Percentiles rank a stretch among this genome's conserved stretches.
phyloP scores from a whole-genome alignment of 2,797 vertebrate genomes.

The Carcharodon carcharias region DNA sequence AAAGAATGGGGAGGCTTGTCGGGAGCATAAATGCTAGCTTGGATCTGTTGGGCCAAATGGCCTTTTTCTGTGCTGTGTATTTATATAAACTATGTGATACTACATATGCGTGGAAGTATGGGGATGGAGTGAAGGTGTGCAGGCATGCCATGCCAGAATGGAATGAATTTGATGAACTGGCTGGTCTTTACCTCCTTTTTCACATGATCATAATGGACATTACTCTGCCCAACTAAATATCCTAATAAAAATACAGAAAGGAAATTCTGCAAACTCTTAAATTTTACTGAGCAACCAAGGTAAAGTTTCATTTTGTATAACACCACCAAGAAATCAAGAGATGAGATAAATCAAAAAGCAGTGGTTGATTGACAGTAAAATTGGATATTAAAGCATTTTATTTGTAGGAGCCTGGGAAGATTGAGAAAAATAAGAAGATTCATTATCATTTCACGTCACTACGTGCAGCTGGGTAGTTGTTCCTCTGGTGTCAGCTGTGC shows the following conservation, averaged over 20 bases:
- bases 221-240: not conserved
- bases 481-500: not conserved
- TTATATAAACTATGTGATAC: not conserved
- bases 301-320: not conserved
- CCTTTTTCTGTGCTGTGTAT: not conserved
- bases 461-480: not conserved
- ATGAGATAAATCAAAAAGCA: not conserved
- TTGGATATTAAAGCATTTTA: not conserved
- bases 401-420: not conserved
- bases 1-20: too few relatives aligned
- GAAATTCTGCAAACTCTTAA: not conserved
- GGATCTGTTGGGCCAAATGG: too few relatives aligned
- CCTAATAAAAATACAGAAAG: not conserved
- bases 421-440: not conserved
- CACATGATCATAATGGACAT: not conserved
- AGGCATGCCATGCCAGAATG: not conserved
- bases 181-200: not conserved
- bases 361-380: not conserved
- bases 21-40: too few relatives aligned
- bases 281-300: not conserved
- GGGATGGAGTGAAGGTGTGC: not conserved
- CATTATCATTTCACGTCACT: not conserved
- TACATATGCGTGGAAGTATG: not conserved
- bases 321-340: not conserved
- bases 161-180: not conserved